Percentiles rank a stretch among this genome's conserved stretches.
These are phyloP conservation scores for Galaxias olidus DNA, from an alignment of 2,797 vertebrate genomes.

Conservation along the genomic window DNA sequence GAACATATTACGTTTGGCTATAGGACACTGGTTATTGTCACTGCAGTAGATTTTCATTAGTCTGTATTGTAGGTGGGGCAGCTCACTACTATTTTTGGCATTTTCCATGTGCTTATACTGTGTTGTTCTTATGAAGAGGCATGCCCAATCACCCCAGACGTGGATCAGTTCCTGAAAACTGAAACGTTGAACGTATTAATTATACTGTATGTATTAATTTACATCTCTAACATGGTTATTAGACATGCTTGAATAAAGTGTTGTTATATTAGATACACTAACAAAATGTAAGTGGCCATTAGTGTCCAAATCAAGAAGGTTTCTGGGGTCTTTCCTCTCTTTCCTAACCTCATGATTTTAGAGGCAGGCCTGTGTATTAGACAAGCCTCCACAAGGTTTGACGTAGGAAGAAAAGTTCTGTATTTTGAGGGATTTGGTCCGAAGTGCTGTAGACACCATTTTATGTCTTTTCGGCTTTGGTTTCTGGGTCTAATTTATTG, in stretches of 20 bases:
- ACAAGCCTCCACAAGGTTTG: background rate
- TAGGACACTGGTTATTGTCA: constrained; percentile 1
- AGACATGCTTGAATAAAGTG: background rate
- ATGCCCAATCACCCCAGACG: too few relatives aligned
- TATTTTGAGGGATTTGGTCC: constrained; percentile 13
- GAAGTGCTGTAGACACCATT: constrained; percentile 28
- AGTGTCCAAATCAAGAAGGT: background rate
- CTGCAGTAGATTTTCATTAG: too few relatives aligned
- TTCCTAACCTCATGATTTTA: constrained; percentile 1
- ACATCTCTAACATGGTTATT: too few relatives aligned
- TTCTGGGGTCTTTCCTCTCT: background rate
- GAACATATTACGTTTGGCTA: constrained; percentile 19
- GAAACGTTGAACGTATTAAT: too few relatives aligned
- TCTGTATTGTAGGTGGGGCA: too few relatives aligned
- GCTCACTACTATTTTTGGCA: too few relatives aligned
- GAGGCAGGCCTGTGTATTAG: background rate
- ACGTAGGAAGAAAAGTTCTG: constrained; percentile 5
- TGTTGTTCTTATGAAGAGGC: too few relatives aligned
- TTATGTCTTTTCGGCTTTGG: constrained; percentile 24
- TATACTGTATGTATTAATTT: too few relatives aligned
- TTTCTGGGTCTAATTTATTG: constrained; percentile 47
- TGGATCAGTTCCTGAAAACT: too few relatives aligned
- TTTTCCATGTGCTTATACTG: too few relatives aligned
- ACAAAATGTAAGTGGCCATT: background rate
- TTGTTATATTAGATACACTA: background rate